Conservation (phyloP, 2,888 invertebrate genomes). For the Tipula unca region DNA sequence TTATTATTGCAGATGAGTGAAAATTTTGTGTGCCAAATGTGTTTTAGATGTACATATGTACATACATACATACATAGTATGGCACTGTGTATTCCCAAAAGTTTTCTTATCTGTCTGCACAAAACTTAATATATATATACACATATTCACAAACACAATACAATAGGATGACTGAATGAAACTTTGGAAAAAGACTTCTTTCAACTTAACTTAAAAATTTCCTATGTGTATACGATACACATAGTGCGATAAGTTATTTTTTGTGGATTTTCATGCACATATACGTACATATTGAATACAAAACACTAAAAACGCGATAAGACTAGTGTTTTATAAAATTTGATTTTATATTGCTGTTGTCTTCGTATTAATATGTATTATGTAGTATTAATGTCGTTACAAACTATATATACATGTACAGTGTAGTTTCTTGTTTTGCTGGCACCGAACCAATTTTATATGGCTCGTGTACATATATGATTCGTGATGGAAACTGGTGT, state of each 20-base stretch:
- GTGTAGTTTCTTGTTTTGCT: not conserved
- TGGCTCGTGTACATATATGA: not conserved
- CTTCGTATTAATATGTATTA: not conserved
- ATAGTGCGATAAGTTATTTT: not conserved
- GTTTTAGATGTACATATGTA: not conserved
- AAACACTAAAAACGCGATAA: not conserved
- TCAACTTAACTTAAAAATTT: not conserved
- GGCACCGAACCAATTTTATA: not conserved
- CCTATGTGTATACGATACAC: too few species aligned
- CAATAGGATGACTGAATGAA: too few species aligned
- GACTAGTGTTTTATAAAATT: not conserved
- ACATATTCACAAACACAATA: not conserved
- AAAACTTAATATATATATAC: not conserved
- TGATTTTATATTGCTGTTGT: not conserved
- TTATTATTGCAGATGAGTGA: not conserved
- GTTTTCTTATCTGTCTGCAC: not conserved
- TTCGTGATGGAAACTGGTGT: not conserved
- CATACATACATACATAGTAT: too few species aligned
- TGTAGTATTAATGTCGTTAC: not conserved
- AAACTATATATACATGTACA: not conserved
- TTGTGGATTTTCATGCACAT: not conserved
- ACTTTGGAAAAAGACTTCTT: not conserved
- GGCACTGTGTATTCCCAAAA: not conserved
- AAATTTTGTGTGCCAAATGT: not conserved
- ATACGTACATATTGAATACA: not conserved